These are phyloP conservation scores for Vespertilio murinus DNA, from an alignment of 2,797 vertebrate species.

Conservation along the genomic window DNA sequence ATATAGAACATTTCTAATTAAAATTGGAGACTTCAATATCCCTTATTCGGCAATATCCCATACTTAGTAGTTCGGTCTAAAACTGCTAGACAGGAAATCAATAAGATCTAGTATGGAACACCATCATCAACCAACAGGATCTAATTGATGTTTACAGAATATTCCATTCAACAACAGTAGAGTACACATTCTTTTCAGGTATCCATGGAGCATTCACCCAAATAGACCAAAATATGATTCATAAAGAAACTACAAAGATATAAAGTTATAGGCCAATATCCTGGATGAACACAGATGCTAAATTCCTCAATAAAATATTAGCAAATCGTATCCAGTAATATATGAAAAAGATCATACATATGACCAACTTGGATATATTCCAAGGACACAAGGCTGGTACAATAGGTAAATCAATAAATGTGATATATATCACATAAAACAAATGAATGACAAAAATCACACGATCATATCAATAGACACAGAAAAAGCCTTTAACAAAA, in stretches of 20 bases:
- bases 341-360: background rate
- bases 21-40: background rate
- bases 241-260: background rate
- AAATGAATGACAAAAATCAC: background rate
- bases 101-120: background rate
- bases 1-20: background rate
- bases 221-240: background rate
- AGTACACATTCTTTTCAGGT: background rate
- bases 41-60: background rate
- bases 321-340: background rate
- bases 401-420: background rate
- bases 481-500: background rate
- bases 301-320: background rate
- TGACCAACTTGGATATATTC: background rate
- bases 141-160: background rate
- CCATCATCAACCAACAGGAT: background rate
- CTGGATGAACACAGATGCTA: background rate
- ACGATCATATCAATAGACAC: background rate
- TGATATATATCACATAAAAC: background rate
- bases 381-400: background rate
- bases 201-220: background rate
- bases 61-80: background rate
- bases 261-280: background rate
- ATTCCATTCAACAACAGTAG: background rate
- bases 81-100: background rate